Evolutionary conservation across 2,797 vertebrate species (phyloP).

Genomic region (Zenarchopterus dispar): DNA sequence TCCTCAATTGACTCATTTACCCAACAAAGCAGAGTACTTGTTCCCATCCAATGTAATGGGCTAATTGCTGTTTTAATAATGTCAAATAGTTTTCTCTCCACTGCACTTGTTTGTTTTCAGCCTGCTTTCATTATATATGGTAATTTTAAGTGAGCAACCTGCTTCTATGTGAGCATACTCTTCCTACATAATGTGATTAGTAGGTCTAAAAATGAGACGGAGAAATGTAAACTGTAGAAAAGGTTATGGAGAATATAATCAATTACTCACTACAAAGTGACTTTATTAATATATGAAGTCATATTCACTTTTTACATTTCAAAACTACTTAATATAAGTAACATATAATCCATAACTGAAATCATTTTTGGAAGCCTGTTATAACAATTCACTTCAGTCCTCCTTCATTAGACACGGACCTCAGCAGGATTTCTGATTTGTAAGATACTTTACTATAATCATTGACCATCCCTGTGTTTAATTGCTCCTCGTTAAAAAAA

Average conservation of each 20-base stretch:
- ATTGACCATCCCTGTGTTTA: conserved; percentile 24
- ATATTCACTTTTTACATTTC: too few relatives aligned
- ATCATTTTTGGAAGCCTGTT: too few relatives aligned
- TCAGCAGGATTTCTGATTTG: conserved; percentile 27
- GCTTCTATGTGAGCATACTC: conserved; percentile 8
- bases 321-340: too few relatives aligned
- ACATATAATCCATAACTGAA: too few relatives aligned
- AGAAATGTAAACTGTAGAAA: conserved; percentile 8
- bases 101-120: conserved; percentile 56
- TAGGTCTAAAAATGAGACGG: background rate
- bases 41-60: conserved; percentile 77
- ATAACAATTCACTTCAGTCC: background rate
- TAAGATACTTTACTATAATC: conserved; percentile 32
- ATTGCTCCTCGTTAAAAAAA: conserved; percentile 37
- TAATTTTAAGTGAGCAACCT: conserved; percentile 22
- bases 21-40: conserved; percentile 78
- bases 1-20: conserved; percentile 84
- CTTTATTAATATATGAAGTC: conserved; percentile 7
- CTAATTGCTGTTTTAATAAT: conserved; percentile 83
- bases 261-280: background rate
- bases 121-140: conserved; percentile 22
- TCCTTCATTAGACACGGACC: background rate
- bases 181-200: conserved; percentile 4
- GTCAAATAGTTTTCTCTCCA: conserved; percentile 51
- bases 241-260: background rate